Evolutionary conservation across 2,113 vertebrate species (phyloP).

Genomic region (Glareola pratincola): DNA sequence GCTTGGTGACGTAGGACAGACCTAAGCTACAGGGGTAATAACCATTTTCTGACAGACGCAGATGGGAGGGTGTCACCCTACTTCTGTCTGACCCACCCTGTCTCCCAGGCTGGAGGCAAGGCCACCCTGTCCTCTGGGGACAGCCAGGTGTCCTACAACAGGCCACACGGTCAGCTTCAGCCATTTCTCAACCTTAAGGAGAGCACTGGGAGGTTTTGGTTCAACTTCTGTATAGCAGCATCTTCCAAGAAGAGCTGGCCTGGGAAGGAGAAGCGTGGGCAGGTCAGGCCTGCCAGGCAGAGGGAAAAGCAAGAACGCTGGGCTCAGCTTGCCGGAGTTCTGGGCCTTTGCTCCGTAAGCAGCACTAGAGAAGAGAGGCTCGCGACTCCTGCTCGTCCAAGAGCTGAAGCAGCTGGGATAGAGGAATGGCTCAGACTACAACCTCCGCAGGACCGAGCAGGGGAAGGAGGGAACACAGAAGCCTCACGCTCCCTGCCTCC

Average conservation of each 20-base stretch:
- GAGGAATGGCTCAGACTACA: conserved; percentile 23
- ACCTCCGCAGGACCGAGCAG: not conserved
- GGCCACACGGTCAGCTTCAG: not conserved
- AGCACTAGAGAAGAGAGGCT: not conserved
- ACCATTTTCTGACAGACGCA: not conserved
- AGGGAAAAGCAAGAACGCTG: not conserved
- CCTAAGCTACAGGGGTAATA: conserved; percentile 15
- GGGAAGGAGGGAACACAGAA: not conserved
- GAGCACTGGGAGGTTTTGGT: not conserved
- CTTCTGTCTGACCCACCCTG: not conserved
- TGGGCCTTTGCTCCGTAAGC: not conserved
- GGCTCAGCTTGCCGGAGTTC: not conserved
- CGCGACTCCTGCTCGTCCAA: not conserved
- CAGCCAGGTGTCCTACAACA: not conserved
- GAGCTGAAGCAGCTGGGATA: not conserved
- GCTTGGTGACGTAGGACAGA: not conserved
- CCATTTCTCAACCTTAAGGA: not conserved
- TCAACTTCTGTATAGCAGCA: conserved; percentile 16
- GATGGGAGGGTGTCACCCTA: not conserved
- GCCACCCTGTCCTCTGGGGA: not conserved
- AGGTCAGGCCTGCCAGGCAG: not conserved
- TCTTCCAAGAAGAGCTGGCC: not conserved
- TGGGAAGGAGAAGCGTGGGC: not conserved
- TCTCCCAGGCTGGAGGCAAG: not conserved
- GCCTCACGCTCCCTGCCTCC: not conserved